Conservation (phyloP, 2,888 invertebrate genomes). For the Elegia similella region DNA sequence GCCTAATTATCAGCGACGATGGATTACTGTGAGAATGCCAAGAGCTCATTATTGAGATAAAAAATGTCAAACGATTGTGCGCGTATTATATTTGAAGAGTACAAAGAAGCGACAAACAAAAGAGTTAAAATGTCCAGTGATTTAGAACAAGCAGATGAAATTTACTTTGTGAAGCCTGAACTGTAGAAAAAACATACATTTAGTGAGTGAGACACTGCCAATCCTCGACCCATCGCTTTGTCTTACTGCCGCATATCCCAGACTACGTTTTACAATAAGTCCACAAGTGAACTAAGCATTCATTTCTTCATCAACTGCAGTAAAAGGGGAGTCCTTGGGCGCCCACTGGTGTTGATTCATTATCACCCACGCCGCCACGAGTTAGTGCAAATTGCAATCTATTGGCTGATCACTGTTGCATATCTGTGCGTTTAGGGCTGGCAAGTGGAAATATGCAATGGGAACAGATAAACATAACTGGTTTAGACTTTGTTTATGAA, state of each 20-base stretch:
- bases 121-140: neutral
- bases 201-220: neutral
- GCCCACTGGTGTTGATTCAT: conserved; percentile 66
- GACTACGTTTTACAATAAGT: neutral
- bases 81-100: neutral
- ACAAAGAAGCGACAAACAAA: neutral
- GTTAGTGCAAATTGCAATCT: conserved; percentile 44
- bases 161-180: too few species aligned
- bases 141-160: neutral
- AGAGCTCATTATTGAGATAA: neutral
- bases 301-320: conserved; percentile 54
- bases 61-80: neutral
- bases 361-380: conserved; percentile 57
- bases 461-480: neutral
- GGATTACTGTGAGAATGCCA: neutral
- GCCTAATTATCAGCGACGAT: neutral
- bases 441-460: conserved; percentile 14
- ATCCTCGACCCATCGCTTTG: neutral
- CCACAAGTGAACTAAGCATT: conserved; percentile 22
- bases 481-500: neutral
- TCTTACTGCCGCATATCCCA: neutral
- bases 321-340: conserved; percentile 76
- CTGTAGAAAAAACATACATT: neutral
- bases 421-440: conserved; percentile 33
- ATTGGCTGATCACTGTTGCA: conserved; percentile 41